Evolutionary conservation across 2,888 invertebrate genomes (phyloP).

Genomic region (Trichogramma dendrolimi): DNA sequence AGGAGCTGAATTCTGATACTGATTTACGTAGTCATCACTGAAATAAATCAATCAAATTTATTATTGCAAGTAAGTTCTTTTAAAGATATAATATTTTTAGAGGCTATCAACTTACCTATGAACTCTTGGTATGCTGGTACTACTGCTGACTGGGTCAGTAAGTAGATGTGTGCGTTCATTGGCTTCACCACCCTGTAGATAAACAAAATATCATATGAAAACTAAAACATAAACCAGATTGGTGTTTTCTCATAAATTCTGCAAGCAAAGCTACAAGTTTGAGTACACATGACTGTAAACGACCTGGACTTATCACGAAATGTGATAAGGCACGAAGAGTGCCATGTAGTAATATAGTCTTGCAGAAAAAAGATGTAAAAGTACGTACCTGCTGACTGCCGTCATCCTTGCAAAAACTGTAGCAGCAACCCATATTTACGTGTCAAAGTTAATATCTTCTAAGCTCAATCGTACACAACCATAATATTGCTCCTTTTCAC

Average conservation of each 20-base stretch:
- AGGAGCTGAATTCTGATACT: constrained; percentile 62
- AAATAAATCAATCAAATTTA: constrained; percentile 24
- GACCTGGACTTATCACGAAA: too few species aligned
- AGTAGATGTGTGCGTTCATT: constrained; percentile 78
- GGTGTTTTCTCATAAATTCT: not conserved
- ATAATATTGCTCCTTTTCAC: too few species aligned
- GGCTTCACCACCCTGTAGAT: constrained; percentile 56
- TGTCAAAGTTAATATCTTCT: too few species aligned
- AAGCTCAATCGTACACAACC: too few species aligned
- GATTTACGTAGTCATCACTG: constrained; percentile 65
- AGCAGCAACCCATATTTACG: constrained; percentile 53
- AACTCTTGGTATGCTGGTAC: constrained; percentile 66
- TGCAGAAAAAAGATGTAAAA: constrained; percentile 7
- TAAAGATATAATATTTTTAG: constrained; percentile 1
- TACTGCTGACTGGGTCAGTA: constrained; percentile 72
- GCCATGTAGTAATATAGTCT: too few species aligned
- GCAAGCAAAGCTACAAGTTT: too few species aligned
- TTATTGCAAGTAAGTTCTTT: not conserved
- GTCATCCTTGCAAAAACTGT: constrained; percentile 70
- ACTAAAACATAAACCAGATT: not conserved
- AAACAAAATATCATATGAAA: constrained; percentile 18
- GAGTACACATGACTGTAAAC: too few species aligned
- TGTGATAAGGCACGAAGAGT: too few species aligned
- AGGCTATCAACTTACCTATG: constrained; percentile 54
- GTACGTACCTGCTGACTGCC: constrained; percentile 62